Evolutionary conservation across 2,113 vertebrate genomes (phyloP), one percentile per base, ranked within the genome.

Genomic region (Ifrita kowaldi): DNA sequence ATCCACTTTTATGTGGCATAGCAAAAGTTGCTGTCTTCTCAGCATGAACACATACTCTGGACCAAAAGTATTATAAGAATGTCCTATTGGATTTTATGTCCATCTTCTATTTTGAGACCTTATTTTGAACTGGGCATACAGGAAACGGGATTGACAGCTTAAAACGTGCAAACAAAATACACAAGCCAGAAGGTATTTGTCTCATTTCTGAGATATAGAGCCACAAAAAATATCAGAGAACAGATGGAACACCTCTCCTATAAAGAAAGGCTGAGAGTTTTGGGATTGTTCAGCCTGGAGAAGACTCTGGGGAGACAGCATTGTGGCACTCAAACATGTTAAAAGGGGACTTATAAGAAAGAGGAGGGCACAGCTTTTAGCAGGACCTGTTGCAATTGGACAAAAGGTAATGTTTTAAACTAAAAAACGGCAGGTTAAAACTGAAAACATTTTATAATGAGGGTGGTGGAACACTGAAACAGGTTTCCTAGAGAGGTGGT

Each of bases 311-410:
- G 6, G 10, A 71, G 11, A 46, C 5, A 13, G 41, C 11, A 17
- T 7, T 33, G 27, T 1, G 0, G 5, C 1, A 4, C 18, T 67
- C 14, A 41, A 70, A 0, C 37, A 21, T 1, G 18, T 60, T 10
- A 59, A 17, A 59, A 37, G 3, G 9, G 9, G 18, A 3, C 24
- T 52, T 70, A 3, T 10, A 57, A n/a, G 37, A 49, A 62, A 78
- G 11, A 32, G 7, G 2, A 23, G 1, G 5, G 23, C 16, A 23
- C 41, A 78, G 3, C 4, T 53, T 87, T 53, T n/a, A 37, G 7
- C 1, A 50, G 4, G 5, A 6, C 3, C 33, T 88, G 13, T 67
- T 62, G 26, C 0, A 0, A 42, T 5, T 71, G 22, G 28, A 16
- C 7, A 19, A 37, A 28, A 11, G 3, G 2, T 12, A 30, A 47